Evolutionary conservation across 1,140 invertebrate genomes (phyloP).

Genomic region (Thaumatotibia leucotreta): DNA sequence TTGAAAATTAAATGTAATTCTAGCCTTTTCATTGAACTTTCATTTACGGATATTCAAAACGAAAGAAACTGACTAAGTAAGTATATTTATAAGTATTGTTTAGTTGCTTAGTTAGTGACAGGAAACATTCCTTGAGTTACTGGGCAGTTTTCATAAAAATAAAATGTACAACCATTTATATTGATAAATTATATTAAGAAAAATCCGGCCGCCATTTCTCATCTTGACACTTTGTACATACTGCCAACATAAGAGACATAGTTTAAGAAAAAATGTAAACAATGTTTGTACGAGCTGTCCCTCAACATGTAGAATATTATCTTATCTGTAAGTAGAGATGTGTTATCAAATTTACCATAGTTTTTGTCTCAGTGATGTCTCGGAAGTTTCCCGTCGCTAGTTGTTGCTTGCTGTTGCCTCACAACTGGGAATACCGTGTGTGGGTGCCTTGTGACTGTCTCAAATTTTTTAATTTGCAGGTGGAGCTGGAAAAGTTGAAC

Average conservation of each 20-base stretch:
- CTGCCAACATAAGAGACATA: not conserved
- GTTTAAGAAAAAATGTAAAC: not conserved
- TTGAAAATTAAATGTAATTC: constrained; percentile 66
- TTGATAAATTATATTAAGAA: not conserved
- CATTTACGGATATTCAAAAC: constrained; percentile 26
- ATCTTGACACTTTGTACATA: not conserved
- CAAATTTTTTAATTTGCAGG: constrained; percentile 79
- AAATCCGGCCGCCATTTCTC: too few species aligned
- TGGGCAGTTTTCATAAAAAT: constrained; percentile 2
- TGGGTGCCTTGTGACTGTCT: constrained; percentile 61
- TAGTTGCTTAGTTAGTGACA: constrained; percentile 26
- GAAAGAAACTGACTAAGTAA: constrained; percentile 41
- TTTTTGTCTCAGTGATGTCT: constrained; percentile 32
- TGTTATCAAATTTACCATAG: not conserved
- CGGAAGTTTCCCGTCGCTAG: constrained; percentile 71
- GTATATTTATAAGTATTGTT: constrained; percentile 38
- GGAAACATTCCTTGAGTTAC: constrained; percentile 11
- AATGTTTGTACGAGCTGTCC: not conserved
- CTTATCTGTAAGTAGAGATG: not conserved
- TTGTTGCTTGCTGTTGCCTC: constrained; percentile 64
- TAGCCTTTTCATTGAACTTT: constrained; percentile 47
- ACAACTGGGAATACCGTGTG: constrained; percentile 47
- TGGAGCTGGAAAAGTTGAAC: constrained; percentile 96
- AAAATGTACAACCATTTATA: not conserved
- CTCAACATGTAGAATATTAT: not conserved